Percentiles rank a stretch among this genome's conserved stretches.
Conservation (phyloP, 2,113 vertebrate genomes). For the Sceloporus tristichus region DNA sequence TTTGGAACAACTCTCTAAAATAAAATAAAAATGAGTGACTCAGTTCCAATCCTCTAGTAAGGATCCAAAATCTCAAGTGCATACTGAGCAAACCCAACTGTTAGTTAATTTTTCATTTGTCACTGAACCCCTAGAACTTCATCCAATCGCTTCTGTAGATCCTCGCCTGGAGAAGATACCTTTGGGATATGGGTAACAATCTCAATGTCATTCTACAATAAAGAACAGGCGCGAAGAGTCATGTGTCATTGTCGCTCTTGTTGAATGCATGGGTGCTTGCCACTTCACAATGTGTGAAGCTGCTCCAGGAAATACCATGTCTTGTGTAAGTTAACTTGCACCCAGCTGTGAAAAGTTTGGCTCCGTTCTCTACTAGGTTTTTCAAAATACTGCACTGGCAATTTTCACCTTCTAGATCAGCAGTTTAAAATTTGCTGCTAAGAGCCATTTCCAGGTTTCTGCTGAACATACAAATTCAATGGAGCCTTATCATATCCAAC, state of each 20-base stretch:
- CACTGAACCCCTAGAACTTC: background rate
- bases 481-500: constrained; percentile 16
- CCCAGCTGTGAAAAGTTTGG: constrained; percentile 19
- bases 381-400: background rate
- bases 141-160: background rate
- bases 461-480: constrained; percentile 12
- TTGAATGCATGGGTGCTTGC: background rate
- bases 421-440: background rate
- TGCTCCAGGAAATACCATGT: rapidly evolving
- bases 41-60: background rate
- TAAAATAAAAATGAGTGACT: too few relatives aligned
- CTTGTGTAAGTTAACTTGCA: background rate
- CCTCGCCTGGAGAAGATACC: background rate
- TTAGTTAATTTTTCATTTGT: background rate
- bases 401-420: constrained; percentile 14
- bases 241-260: background rate
- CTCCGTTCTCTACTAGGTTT: background rate
- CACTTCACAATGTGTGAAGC: background rate
- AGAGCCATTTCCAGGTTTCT: background rate
- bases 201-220: background rate
- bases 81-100: background rate
- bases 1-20: background rate
- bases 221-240: background rate
- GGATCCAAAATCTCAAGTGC: background rate
- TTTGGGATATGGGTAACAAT: background rate